Evolutionary conservation across 2,113 vertebrate species (phyloP), one percentile per base, ranked within the genome.

Genomic region (Eubucco bourcierii): DNA sequence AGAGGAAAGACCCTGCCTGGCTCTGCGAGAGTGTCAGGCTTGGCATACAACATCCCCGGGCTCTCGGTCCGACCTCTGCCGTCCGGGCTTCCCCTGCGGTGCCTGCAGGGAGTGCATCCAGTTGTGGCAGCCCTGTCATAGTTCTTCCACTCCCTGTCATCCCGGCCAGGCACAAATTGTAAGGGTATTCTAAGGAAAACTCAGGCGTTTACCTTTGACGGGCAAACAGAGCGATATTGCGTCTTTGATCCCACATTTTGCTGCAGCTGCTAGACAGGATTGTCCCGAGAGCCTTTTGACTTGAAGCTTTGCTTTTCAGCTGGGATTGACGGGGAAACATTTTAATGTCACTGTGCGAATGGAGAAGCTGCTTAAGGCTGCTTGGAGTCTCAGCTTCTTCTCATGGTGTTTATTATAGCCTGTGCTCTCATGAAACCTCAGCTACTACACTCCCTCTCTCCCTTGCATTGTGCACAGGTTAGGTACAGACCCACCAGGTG

Each of bases 21-120:
- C 1, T 0, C 0, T 0, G 15, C 7, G 4, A 4, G 25, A 2
- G 0, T 5, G 6, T 2, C 4, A 1, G 68, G 24, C 0, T 17
- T 3, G 2, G 3, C 1, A 3, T 1, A 4, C 3, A 2, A 24
- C 4, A 0, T 1, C 2, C 0, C 3, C 1, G 8, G 7, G 2
- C 1, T 15, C 4, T 7, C 19, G 4, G 1, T 4, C 3, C 8
- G 50, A 1, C 1, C 29, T 2, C 7, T 15, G 6, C 21, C 1
- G 15, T 6, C 3, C 19, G 1, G 12, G 4, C 20, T 27, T 44
- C 21, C n/a, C 4, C 2, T 27, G 20, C 21, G 24, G 2, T 9
- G 12, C 1, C 4, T 19, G 39, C 4, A 4, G 9, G 14, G 34
- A 47, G 31, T 0, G 14, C 19, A 0, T 41, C 4, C 10, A 34